Evolutionary conservation across 2,888 invertebrate genomes (phyloP).

Genomic region (Folsomia manolachei): DNA sequence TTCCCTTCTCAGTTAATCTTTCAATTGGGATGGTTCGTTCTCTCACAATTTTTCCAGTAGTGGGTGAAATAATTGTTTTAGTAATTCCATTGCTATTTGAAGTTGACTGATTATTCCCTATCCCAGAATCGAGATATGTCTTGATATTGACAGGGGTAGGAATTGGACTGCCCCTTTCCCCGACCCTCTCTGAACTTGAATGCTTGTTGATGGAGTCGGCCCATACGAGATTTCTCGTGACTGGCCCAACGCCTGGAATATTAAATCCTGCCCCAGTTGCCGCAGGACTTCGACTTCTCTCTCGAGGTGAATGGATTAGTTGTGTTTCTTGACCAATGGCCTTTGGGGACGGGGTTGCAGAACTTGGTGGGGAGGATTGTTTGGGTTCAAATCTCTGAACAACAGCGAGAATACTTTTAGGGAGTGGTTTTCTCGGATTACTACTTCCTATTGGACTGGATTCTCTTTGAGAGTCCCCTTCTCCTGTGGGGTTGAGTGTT

Average conservation of each 20-base stretch:
- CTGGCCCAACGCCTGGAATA: conserved; percentile 33
- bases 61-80: neutral
- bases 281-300: conserved; percentile 20
- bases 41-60: conserved; percentile 16
- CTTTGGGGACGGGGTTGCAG: neutral
- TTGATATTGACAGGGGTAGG: conserved; percentile 14
- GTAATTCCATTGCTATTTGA: neutral
- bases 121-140: neutral
- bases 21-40: conserved; percentile 44
- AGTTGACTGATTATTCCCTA: neutral
- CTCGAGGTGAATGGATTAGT: neutral
- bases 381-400: conserved; percentile 48
- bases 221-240: conserved; percentile 45
- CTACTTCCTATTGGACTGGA: conserved; percentile 27
- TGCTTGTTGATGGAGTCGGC: conserved; percentile 44
- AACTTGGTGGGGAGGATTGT: conserved; percentile 12
- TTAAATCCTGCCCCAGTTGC: conserved; percentile 22
- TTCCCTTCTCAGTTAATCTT: conserved; percentile 32
- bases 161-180: conserved; percentile 29
- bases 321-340: neutral
- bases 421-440: conserved; percentile 39
- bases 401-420: conserved; percentile 50
- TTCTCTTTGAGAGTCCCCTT: conserved; percentile 26
- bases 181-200: conserved; percentile 33
- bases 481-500: conserved; percentile 11